These are phyloP conservation scores for Leptodirus hochenwartii DNA, from an alignment of 2,888 invertebrate genomes.

Conservation along the genomic window DNA sequence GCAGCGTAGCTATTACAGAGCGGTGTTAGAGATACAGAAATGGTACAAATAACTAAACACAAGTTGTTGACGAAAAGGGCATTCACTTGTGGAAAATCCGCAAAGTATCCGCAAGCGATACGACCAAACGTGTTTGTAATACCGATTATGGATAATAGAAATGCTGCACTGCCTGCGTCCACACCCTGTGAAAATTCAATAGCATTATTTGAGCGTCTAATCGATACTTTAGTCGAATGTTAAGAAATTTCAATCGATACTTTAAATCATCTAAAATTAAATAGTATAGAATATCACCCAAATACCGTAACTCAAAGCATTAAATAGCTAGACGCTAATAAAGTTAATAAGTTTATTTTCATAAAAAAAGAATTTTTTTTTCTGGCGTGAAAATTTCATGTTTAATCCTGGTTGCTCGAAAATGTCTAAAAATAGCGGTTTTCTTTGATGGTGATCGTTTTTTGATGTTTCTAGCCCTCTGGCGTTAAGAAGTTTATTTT, in stretches of 20 bases:
- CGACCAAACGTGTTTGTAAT: constrained; percentile 91
- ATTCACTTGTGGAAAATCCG: constrained; percentile 83
- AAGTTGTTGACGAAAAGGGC: constrained; percentile 84
- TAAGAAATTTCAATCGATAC: not conserved
- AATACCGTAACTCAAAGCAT: no score
- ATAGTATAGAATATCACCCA: no score
- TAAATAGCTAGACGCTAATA: no score
- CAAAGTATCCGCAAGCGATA: constrained; percentile 75
- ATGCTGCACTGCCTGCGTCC: constrained; percentile 49
- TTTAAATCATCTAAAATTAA: no score
- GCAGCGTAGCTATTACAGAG: constrained; percentile 60
- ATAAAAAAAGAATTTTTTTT: constrained; percentile 1
- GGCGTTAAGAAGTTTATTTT: no score
- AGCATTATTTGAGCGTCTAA: no score
- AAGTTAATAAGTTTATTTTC: not conserved
- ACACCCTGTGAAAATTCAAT: constrained; percentile 50
- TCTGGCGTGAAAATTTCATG: no score
- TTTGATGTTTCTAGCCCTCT: no score
- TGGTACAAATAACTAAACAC: constrained; percentile 76
- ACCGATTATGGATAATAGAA: constrained; percentile 65
- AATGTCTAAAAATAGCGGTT: no score
- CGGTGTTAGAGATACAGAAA: constrained; percentile 68
- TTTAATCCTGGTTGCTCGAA: no score
- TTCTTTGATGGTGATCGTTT: no score
- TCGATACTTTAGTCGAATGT: constrained; percentile 1